Evolutionary conservation across 2,888 invertebrate genomes (phyloP).

Genomic region (Pocota personata): DNA sequence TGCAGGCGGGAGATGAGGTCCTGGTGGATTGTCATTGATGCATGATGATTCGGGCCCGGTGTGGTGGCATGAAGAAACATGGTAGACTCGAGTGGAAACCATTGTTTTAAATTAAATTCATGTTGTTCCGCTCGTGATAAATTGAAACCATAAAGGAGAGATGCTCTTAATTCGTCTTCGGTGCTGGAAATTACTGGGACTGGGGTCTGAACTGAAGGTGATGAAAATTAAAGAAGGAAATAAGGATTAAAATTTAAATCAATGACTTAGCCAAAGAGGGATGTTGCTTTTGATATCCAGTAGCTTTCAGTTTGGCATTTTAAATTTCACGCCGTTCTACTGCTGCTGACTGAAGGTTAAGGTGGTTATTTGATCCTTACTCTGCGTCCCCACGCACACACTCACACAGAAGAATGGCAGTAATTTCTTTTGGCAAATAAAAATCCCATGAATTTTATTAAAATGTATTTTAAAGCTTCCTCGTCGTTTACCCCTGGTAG

Average conservation of each 20-base stretch:
- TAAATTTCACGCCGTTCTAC: neutral
- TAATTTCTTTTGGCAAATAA: neutral
- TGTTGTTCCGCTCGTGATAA: constrained; percentile 65
- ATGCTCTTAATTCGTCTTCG: constrained; percentile 54
- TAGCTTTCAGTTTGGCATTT: no score
- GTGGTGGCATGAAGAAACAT: constrained; percentile 17
- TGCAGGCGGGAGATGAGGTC: constrained; percentile 38
- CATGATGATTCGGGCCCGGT: constrained; percentile 50
- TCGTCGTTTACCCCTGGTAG: neutral
- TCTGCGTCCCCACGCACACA: neutral
- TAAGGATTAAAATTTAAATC: constrained; percentile 48
- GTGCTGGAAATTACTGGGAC: neutral
- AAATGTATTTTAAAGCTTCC: neutral
- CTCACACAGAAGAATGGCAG: neutral
- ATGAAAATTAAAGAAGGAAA: constrained; percentile 34
- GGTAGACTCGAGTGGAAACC: constrained; percentile 25
- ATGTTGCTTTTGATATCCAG: no score
- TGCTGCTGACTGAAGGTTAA: no score
- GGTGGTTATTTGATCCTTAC: no score
- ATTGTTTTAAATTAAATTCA: constrained; percentile 72
- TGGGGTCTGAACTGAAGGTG: constrained; percentile 22
- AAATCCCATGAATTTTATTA: neutral
- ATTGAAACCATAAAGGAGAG: constrained; percentile 65
- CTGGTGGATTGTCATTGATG: constrained; percentile 64
- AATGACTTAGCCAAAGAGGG: neutral